These are phyloP conservation scores for Entomobrya proxima DNA, from an alignment of 2,888 invertebrate species.

Conservation along the genomic window DNA sequence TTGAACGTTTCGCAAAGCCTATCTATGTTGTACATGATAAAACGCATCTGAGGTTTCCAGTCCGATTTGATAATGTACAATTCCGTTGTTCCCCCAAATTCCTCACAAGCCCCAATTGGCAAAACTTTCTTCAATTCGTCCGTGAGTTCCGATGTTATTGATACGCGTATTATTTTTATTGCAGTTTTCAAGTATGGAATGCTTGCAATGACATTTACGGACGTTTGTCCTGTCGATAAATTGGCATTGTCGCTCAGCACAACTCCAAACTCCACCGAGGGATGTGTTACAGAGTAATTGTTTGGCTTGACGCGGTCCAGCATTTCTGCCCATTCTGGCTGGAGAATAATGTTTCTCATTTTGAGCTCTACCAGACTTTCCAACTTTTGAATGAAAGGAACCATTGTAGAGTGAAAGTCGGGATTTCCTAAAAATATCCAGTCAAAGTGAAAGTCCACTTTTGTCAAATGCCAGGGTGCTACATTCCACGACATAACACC, in stretches of 20 bases:
- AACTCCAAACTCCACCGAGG: constrained; percentile 60
- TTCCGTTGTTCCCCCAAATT: constrained; percentile 45
- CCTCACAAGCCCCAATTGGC: constrained; percentile 37
- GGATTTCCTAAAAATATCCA: constrained; percentile 70
- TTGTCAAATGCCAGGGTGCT: constrained; percentile 56
- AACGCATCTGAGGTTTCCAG: constrained; percentile 60
- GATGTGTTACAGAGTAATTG: constrained; percentile 34
- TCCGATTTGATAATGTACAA: constrained; percentile 34
- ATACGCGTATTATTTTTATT: constrained; percentile 57
- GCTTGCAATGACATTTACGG: constrained; percentile 38
- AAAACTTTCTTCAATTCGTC: constrained; percentile 52
- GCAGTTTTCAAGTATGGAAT: constrained; percentile 45
- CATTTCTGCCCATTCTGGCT: constrained; percentile 60
- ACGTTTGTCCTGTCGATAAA: constrained; percentile 50
- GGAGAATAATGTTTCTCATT: constrained; percentile 65
- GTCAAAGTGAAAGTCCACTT: constrained; percentile 66
- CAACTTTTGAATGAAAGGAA: constrained; percentile 69
- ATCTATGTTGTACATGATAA: constrained; percentile 59
- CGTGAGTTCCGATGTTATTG: constrained; percentile 57
- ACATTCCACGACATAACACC: constrained; percentile 60
- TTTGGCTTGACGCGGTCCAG: constrained; percentile 62
- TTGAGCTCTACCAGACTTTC: constrained; percentile 58
- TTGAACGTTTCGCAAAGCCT: constrained; percentile 57
- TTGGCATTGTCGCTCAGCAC: constrained; percentile 66
- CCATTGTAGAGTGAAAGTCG: constrained; percentile 64